Conservation (phyloP, 2,113 vertebrate species). For the Anas platyrhynchos region DNA sequence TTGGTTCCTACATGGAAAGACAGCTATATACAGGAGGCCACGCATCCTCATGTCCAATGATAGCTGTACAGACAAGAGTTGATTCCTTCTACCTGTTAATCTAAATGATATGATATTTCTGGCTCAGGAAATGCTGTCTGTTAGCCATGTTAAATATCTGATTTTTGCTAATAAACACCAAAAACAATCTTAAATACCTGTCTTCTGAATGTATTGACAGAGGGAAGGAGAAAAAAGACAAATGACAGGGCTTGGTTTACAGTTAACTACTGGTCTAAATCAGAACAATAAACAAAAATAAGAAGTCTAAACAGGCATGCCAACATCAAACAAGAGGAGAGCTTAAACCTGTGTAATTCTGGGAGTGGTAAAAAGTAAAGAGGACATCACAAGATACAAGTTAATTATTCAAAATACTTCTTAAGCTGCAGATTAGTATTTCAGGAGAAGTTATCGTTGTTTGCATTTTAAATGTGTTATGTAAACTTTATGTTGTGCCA, state of each 20-base stretch:
- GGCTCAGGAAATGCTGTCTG: conserved; percentile 1
- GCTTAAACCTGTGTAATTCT: background rate
- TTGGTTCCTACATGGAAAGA: background rate
- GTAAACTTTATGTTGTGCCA: background rate
- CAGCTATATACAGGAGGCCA: background rate
- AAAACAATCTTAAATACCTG: background rate
- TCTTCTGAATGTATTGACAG: background rate
- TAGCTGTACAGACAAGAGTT: background rate
- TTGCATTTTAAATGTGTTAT: background rate
- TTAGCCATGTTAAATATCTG: background rate
- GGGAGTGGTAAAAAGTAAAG: background rate
- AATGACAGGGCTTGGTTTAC: background rate
- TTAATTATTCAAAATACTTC: background rate
- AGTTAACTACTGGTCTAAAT: background rate
- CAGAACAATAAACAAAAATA: background rate
- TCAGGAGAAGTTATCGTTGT: background rate
- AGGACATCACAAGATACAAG: background rate
- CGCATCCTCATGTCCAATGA: background rate
- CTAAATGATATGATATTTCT: background rate
- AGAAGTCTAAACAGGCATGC: background rate
- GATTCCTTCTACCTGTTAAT: background rate
- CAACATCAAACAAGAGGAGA: background rate
- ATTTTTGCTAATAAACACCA: conserved; percentile 51
- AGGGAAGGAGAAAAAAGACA: background rate
- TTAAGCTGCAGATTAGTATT: background rate